Conservation (phyloP, 2,888 invertebrate genomes). For the Archaeoteleia sp. region DNA sequence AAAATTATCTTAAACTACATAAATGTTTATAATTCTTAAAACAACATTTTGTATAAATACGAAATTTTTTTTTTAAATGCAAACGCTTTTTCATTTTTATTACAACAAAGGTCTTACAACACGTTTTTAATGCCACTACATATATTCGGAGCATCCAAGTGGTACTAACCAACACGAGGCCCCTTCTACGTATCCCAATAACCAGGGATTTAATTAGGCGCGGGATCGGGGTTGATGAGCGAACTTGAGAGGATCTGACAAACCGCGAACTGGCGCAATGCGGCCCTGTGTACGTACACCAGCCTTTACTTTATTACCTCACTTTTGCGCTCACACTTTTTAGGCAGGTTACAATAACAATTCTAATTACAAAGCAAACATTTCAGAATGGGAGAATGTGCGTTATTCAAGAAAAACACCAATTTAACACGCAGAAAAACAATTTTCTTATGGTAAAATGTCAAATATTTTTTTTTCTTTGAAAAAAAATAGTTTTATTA, state of each 20-base stretch:
- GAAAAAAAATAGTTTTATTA: too few species aligned
- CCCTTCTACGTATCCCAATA: constrained; percentile 44
- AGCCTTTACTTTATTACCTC: constrained; percentile 59
- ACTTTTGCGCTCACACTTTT: too few species aligned
- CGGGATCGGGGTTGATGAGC: constrained; percentile 41
- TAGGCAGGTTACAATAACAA: too few species aligned
- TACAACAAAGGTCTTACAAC: neutral
- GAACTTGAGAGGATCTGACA: constrained; percentile 32
- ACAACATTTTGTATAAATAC: neutral
- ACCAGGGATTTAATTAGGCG: constrained; percentile 62
- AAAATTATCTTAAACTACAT: too few species aligned
- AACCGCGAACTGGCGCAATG: constrained; percentile 28
- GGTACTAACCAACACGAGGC: constrained; percentile 16
- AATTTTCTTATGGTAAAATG: too few species aligned
- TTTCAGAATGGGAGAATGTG: too few species aligned
- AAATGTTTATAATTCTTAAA: too few species aligned
- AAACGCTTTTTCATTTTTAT: too few species aligned
- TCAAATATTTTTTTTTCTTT: too few species aligned
- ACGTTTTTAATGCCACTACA: constrained; percentile 28
- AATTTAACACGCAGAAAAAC: too few species aligned
- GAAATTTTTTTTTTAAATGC: neutral
- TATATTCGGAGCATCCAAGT: constrained; percentile 24
- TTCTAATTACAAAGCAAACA: too few species aligned
- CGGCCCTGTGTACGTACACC: neutral
- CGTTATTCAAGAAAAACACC: too few species aligned